Conservation (phyloP, 2,888 invertebrate species). For the Aphrophora alni region DNA sequence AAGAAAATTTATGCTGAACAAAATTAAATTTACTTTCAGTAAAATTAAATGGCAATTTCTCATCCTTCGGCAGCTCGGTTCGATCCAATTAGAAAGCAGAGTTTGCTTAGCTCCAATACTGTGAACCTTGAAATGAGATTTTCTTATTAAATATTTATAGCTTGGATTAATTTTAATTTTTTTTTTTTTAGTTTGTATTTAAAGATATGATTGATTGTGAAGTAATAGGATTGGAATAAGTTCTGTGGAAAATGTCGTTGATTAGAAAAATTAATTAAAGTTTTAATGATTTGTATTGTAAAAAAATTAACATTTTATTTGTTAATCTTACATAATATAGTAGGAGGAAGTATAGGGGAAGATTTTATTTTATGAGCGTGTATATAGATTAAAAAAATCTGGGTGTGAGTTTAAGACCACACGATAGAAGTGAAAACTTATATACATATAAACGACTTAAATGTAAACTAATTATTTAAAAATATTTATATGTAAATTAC, state of each 20-base stretch:
- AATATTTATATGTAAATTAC: too few relatives aligned
- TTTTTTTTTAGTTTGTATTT: neutral
- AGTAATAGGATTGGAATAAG: neutral
- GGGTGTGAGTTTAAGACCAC: too few relatives aligned
- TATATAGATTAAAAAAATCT: too few relatives aligned
- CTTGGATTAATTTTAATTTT: neutral
- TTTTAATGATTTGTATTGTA: too few relatives aligned
- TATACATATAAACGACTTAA: too few relatives aligned
- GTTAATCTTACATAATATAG: too few relatives aligned
- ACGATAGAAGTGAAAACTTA: too few relatives aligned
- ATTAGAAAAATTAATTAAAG: too few relatives aligned
- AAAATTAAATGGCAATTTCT: conserved; percentile 6
- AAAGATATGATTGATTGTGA: neutral
- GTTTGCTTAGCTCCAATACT: neutral
- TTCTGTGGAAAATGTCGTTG: neutral
- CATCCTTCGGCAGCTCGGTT: neutral
- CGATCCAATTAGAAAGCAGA: neutral
- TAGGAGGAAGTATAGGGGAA: too few relatives aligned
- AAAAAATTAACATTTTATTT: too few relatives aligned
- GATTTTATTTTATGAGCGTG: too few relatives aligned
- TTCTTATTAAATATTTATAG: conserved; percentile 2
- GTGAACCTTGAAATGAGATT: neutral
- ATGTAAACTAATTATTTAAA: too few relatives aligned
- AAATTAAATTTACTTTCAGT: neutral
- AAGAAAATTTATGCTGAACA: neutral